A percentile compares a stretch with the other conserved stretches of the same genome.
phyloP scores from a whole-genome alignment of 1,140 invertebrate species.

The Megathymus violae region DNA sequence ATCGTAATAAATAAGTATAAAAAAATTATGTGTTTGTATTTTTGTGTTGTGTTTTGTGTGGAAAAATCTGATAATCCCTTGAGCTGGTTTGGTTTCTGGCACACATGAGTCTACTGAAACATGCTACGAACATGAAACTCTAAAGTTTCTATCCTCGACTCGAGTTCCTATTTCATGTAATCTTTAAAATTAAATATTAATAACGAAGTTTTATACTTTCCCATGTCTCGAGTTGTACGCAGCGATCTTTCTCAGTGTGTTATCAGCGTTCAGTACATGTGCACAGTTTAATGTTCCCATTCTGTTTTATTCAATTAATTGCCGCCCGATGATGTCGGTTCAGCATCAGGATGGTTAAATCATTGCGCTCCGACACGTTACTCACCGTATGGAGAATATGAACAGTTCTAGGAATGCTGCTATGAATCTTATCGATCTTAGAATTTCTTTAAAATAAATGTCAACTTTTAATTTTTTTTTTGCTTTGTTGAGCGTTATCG shows the following conservation, averaged over 20 bases:
- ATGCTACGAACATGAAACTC: too few relatives aligned
- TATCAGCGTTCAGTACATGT: slow-evolving; percentile 75
- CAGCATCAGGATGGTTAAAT: slow-evolving; percentile 40
- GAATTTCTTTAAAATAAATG: too few relatives aligned
- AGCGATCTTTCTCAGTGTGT: slow-evolving; percentile 69
- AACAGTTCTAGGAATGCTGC: slow-evolving; percentile 5
- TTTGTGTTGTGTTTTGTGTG: too few relatives aligned
- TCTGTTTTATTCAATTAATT: slow-evolving; percentile 70
- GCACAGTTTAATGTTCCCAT: slow-evolving; percentile 77
- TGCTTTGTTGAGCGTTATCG: too few relatives aligned
- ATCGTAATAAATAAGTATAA: too few relatives aligned
- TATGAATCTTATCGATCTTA: slow-evolving; percentile 1
- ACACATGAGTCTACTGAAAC: too few relatives aligned
- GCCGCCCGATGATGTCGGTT: slow-evolving; percentile 52
- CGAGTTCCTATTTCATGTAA: too few relatives aligned
- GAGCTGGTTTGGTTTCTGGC: too few relatives aligned
- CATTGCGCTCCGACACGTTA: slow-evolving; percentile 22
- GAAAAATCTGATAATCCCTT: too few relatives aligned
- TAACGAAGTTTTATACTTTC: slow-evolving; percentile 14
- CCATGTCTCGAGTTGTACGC: slow-evolving; percentile 49
- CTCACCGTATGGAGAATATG: slow-evolving; percentile 3
- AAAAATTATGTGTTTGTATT: too few relatives aligned
- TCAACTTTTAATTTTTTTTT: too few relatives aligned
- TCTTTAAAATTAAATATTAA: neutral
- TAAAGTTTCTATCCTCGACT: too few relatives aligned